Base-by-base conservation (phyloP, 2,888 invertebrate species). In the Ecliptopera silaceata region DNA sequence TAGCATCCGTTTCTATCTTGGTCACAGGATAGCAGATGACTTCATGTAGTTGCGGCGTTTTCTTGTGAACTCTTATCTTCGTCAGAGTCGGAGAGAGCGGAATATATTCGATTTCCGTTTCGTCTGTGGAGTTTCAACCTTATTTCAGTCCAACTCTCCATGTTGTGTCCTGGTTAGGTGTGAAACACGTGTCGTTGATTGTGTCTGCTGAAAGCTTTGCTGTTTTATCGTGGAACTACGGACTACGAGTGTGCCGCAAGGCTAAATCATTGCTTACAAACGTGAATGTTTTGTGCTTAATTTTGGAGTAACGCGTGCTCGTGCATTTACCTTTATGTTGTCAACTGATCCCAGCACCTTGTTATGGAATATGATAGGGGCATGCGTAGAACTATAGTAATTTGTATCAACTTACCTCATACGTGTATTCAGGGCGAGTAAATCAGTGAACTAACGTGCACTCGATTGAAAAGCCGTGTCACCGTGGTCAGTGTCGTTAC, bases 11-110 rank as follows among this genome's bases (percentile, higher is more conserved):
- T 63, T 86, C 79, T 60, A 90, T 84, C 52, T 77, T 83, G 34
- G 92, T 92, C 18, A 87, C 64, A 29, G 94, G 94, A 75, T 94
- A 94, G 77, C 93, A 94, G 62, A 94, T 84, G 34, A 94, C 92
- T 85, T 94, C 93, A 41, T 84, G 84, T 49, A 80, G 67, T 59
- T 84, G 82, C 58, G 92, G 90, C 58, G 86, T 82, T 75, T 92
- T 93, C 88, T 94, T 95, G 81, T 95, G 95, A 47, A 96, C 93
- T 80, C 95, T 93, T 78, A 96, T 96, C 91, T 95, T 95, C 70
- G 96, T 96, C 77, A 96, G 88, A 66, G 95, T 96, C 45, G 96
- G 94, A 64, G 96, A 95, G 74, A 96, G 95, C 76, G 96, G 96
- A 84, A 95, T 95, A 84, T 96, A 96, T 91, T 96, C 96, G 80